Conservation (phyloP, 2,797 vertebrate species). For the Peromyscus aztecus region DNA sequence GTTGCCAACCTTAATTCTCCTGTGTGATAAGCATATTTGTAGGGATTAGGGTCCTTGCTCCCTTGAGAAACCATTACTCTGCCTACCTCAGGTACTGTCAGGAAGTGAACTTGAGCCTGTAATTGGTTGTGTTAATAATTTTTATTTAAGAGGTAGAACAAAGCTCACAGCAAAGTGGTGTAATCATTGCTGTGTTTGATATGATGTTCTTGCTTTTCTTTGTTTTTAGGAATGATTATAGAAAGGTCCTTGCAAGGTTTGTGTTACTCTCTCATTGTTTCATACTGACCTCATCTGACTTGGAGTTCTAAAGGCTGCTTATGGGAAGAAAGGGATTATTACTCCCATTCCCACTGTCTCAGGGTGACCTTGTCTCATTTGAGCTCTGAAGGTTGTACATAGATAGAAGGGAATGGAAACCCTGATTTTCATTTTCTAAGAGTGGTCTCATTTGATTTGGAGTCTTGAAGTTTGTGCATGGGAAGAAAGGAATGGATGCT, state of each 20-base stretch:
- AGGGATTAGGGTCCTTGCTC: background rate
- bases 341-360: background rate
- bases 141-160: background rate
- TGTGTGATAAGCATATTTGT: background rate
- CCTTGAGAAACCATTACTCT: background rate
- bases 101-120: background rate
- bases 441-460: background rate
- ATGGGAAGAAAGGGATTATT: background rate
- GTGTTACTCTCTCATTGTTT: background rate
- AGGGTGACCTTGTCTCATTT: background rate
- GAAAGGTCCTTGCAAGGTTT: background rate
- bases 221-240: background rate
- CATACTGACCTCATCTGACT: background rate
- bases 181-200: background rate
- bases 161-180: background rate
- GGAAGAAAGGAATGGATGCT: background rate
- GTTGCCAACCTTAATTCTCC: background rate
- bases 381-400: background rate
- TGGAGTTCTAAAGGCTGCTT: background rate
- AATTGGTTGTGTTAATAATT: background rate
- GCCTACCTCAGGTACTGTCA: background rate
- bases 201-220: background rate
- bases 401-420: too few species aligned
- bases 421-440: background rate
- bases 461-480: background rate